Conservation (phyloP, 2,888 invertebrate genomes). For the Ormia ochracea region DNA sequence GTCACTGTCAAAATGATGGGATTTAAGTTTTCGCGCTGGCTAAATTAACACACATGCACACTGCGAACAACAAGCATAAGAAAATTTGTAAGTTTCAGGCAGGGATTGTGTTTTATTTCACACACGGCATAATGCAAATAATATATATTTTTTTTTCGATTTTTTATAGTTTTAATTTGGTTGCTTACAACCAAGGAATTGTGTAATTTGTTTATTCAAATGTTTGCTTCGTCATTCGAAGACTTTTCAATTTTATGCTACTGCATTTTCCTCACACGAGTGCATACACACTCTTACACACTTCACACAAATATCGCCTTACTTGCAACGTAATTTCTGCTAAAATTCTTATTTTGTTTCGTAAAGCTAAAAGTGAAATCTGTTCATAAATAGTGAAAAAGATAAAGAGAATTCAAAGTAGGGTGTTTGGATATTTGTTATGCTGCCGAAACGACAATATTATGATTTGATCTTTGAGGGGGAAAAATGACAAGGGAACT, state of each 20-base stretch:
- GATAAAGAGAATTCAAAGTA: not conserved
- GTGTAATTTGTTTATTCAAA: not conserved
- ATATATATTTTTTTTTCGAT: not conserved
- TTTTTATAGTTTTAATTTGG: constrained; percentile 12
- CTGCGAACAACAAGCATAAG: not conserved
- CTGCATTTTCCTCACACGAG: too few species aligned
- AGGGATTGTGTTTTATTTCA: constrained; percentile 33
- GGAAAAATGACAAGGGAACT: constrained; percentile 74
- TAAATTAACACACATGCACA: not conserved
- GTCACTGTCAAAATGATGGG: constrained; percentile 71
- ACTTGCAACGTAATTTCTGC: too few species aligned
- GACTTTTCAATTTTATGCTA: too few species aligned
- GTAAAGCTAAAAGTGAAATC: too few species aligned
- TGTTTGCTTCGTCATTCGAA: not conserved
- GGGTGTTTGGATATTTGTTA: not conserved
- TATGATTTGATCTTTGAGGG: constrained; percentile 50
- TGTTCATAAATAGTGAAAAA: too few species aligned
- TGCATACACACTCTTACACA: too few species aligned
- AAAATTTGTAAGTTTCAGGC: constrained; percentile 20
- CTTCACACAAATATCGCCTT: too few species aligned
- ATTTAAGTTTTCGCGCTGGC: constrained; percentile 66
- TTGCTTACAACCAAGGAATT: not conserved
- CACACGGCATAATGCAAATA: constrained; percentile 2
- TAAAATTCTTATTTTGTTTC: too few species aligned
- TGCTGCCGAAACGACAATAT: not conserved